Evolutionary conservation across 2,797 vertebrate genomes (phyloP).

Genomic region (Galago senegalensis): DNA sequence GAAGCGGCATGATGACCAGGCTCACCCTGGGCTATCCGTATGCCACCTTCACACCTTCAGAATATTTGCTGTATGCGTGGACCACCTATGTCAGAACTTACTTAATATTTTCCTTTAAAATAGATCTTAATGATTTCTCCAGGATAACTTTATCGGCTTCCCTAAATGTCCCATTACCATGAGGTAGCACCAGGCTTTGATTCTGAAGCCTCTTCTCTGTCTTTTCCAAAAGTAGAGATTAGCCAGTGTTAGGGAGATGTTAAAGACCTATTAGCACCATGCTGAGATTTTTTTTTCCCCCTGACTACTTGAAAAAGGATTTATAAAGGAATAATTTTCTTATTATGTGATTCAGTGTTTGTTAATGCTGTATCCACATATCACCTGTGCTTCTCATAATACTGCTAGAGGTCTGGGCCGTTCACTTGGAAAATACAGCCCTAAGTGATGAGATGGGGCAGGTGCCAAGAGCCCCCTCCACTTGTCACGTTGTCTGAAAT

Average conservation of each 20-base stretch:
- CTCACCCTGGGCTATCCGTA: neutral
- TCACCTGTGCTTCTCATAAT: neutral
- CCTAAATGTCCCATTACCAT: neutral
- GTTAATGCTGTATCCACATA: neutral
- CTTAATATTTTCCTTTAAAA: constrained; percentile 1
- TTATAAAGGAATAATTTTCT: constrained; percentile 37
- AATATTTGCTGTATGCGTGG: neutral
- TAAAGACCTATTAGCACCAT: neutral
- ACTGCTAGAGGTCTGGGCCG: neutral
- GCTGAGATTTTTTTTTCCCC: neutral
- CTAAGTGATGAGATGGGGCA: constrained; percentile 4
- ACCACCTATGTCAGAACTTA: neutral
- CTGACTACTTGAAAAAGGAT: neutral
- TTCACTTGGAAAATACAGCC: constrained; percentile 41
- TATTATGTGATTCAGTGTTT: neutral
- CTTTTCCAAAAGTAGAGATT: constrained; percentile 43
- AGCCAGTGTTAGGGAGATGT: neutral
- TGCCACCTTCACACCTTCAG: neutral
- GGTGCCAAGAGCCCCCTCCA: constrained; percentile 4
- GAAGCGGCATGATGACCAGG: neutral
- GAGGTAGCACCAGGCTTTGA: neutral
- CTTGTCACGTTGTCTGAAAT: constrained; percentile 61
- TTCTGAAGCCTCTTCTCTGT: neutral
- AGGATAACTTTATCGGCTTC: neutral
- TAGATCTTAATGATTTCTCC: neutral